A percentile compares a stretch with the other conserved stretches of the same genome.
These are phyloP conservation scores for Melanotaenia pygmaea DNA, from an alignment of 2,797 vertebrate species.

Conservation along the genomic window DNA sequence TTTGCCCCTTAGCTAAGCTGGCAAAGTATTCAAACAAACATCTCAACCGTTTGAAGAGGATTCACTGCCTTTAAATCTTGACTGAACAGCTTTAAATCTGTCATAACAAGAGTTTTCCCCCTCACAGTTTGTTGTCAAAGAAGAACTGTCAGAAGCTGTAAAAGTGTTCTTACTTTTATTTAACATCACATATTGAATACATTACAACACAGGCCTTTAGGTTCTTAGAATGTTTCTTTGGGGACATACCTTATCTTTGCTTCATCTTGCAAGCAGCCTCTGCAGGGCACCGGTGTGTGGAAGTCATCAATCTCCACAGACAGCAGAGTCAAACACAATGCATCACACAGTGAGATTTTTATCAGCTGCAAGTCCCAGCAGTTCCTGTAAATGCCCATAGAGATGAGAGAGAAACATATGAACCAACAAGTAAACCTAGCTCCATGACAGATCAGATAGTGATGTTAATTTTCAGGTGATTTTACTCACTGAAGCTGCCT, in stretches of 20 bases:
- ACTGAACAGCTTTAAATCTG: constrained; percentile 6
- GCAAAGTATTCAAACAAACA: constrained; percentile 41
- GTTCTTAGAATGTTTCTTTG: neutral
- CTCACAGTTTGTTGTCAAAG: constrained; percentile 1
- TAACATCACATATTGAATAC: constrained; percentile 10
- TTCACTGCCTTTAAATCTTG: constrained; percentile 6
- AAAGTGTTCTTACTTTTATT: constrained; percentile 3
- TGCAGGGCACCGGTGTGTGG: constrained; percentile 8
- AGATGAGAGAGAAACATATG: constrained; percentile 10
- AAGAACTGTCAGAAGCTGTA: constrained; percentile 12
- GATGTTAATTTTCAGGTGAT: constrained; percentile 34
- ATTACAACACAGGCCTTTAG: neutral
- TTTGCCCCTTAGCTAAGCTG: constrained; percentile 48
- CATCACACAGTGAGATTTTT: constrained; percentile 45
- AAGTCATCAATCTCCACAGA: constrained; percentile 40
- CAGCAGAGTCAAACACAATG: constrained; percentile 21
- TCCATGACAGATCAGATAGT: constrained; percentile 22
- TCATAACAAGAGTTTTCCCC: neutral
- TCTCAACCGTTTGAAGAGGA: neutral
- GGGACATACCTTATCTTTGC: constrained; percentile 10
- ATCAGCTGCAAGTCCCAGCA: constrained; percentile 61
- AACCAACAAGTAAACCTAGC: constrained; percentile 16
- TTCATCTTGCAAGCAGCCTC: constrained; percentile 26
- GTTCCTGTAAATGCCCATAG: constrained; percentile 19
- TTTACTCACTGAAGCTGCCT: neutral